Percentiles rank a stretch among this genome's conserved stretches.
Conservation (phyloP, 2,888 invertebrate species). For the Agelastica alni region DNA sequence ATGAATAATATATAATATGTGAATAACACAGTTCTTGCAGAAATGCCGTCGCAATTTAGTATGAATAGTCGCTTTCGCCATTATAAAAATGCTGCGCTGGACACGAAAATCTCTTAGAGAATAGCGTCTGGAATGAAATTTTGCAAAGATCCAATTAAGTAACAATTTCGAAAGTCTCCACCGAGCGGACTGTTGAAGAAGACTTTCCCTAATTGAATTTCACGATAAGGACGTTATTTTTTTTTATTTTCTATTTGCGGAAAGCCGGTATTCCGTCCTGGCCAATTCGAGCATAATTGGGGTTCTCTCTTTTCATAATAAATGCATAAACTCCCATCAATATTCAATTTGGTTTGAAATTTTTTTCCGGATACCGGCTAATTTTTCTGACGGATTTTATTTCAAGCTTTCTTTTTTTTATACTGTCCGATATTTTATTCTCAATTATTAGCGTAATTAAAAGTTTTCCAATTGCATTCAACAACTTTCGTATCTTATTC, state of each 20-base stretch:
- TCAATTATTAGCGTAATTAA: too few species aligned
- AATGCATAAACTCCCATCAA: constrained; percentile 35
- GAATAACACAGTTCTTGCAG: constrained; percentile 27
- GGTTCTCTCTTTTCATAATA: constrained; percentile 26
- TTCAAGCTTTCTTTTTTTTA: too few species aligned
- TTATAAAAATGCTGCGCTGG: constrained; percentile 48
- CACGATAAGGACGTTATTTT: constrained; percentile 46
- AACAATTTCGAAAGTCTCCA: constrained; percentile 47
- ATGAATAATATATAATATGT: constrained; percentile 33
- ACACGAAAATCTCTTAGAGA: constrained; percentile 39
- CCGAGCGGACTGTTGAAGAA: constrained; percentile 40
- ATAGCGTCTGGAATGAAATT: constrained; percentile 43
- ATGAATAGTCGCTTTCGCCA: constrained; percentile 23
- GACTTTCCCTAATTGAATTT: constrained; percentile 51
- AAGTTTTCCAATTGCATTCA: too few species aligned
- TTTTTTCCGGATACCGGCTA: constrained; percentile 15
- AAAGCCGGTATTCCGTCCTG: constrained; percentile 35
- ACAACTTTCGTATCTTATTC: too few species aligned
- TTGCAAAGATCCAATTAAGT: constrained; percentile 48
- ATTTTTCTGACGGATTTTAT: constrained; percentile 14
- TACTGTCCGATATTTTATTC: too few species aligned
- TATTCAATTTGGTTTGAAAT: constrained; percentile 28
- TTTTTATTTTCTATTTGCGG: constrained; percentile 35
- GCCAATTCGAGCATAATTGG: constrained; percentile 37
- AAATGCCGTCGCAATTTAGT: constrained; percentile 4